Evolutionary conservation across 2,113 vertebrate species (phyloP).

Genomic region (Pongo pygmaeus): DNA sequence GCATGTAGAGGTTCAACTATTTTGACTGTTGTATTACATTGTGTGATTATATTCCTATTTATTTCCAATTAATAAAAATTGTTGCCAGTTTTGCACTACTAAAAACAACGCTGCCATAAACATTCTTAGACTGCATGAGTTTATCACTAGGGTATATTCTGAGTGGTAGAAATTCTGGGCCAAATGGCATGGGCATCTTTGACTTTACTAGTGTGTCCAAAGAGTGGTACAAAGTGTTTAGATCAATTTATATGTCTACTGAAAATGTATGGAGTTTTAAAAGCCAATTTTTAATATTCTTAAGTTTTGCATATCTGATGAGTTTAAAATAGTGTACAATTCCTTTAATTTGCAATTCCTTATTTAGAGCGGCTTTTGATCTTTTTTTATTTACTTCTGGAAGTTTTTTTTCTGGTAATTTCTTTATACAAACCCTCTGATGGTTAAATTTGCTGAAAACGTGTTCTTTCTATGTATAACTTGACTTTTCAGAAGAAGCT

Average conservation of each 20-base stretch:
- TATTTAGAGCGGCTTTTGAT: background rate
- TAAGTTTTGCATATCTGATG: background rate
- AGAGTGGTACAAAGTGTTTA: background rate
- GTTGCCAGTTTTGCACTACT: background rate
- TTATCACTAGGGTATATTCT: background rate
- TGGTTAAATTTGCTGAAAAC: background rate
- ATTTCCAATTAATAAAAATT: background rate
- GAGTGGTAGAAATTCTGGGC: background rate
- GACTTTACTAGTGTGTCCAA: background rate
- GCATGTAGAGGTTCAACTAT: background rate
- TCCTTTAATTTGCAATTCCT: background rate
- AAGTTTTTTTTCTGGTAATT: background rate
- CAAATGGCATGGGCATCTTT: background rate
- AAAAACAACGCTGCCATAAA: background rate
- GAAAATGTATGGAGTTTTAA: background rate
- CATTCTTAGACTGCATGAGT: background rate
- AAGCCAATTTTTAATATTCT: background rate
- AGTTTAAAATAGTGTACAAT: background rate
- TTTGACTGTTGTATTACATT: background rate
- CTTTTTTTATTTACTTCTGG: background rate
- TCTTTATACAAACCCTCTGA: background rate
- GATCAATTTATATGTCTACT: background rate
- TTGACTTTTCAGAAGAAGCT: background rate
- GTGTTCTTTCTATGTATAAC: background rate
- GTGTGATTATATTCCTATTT: background rate